phyloP scores from a whole-genome alignment of 1,140 invertebrate genomes.

The Bombus pascuorum region DNA sequence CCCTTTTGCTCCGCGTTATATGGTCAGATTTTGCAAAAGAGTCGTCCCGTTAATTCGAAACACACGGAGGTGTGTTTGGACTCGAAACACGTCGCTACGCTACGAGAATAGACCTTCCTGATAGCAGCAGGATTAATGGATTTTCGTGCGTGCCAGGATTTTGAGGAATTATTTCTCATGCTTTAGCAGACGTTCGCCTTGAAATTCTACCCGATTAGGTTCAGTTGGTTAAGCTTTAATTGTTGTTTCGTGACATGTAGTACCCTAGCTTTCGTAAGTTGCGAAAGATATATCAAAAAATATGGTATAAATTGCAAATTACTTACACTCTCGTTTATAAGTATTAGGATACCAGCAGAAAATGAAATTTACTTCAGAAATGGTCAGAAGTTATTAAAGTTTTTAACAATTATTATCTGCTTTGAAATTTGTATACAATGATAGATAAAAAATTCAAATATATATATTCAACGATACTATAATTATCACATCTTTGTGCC shows the following conservation, averaged over 20 bases:
- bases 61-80: background rate
- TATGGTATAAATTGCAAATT: too few species aligned
- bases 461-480: too few species aligned
- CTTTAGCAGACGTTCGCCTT: background rate
- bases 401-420: too few species aligned
- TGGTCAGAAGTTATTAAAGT: too few species aligned
- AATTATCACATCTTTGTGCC: too few species aligned
- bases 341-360: too few species aligned
- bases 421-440: too few species aligned
- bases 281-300: background rate
- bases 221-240: background rate
- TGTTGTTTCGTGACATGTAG: background rate
- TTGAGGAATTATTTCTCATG: background rate
- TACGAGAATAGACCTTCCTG: background rate
- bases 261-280: background rate
- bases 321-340: too few species aligned
- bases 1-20: constrained; percentile 8
- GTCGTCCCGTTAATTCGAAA: constrained; percentile 14
- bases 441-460: too few species aligned
- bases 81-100: background rate
- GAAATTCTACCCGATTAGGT: too few species aligned
- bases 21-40: constrained; percentile 21
- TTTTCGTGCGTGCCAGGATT: background rate
- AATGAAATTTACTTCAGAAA: too few species aligned
- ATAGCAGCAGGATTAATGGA: constrained; percentile 6